A percentile compares a stretch with the other conserved stretches of the same genome.
These are phyloP conservation scores for Arctocebus calabarensis DNA, from an alignment of 2,797 vertebrate species.

Conservation along the genomic window DNA sequence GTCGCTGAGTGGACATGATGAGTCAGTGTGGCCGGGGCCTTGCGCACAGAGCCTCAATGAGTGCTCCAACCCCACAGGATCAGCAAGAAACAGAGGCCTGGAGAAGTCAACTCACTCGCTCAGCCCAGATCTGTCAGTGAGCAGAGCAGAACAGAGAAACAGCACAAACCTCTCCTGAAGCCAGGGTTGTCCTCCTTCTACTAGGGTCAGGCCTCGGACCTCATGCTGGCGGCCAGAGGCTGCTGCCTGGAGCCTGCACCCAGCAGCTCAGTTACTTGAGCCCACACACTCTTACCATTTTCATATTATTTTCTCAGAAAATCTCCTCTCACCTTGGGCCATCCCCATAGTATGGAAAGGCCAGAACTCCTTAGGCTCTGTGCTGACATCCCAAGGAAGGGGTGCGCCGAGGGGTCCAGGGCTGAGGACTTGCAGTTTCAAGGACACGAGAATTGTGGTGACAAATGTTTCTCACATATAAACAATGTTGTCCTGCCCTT, in stretches of 20 bases:
- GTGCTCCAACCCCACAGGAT: fast-evolving
- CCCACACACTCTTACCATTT: background rate
- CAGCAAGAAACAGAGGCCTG: background rate
- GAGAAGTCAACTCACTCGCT: background rate
- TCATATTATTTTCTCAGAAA: background rate
- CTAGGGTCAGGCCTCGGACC: background rate
- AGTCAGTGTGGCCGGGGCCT: background rate
- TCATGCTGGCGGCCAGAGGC: fast-evolving
- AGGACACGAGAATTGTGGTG: background rate
- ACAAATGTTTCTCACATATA: background rate
- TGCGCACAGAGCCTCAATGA: fast-evolving
- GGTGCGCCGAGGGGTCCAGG: fast-evolving
- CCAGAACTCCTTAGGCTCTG: fast-evolving
- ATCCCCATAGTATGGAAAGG: background rate
- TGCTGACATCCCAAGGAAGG: fast-evolving
- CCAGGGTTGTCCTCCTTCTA: too few relatives aligned
- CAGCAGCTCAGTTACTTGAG: background rate
- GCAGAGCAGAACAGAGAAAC: background rate
- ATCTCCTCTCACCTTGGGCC: fast-evolving
- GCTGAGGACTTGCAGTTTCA: background rate
- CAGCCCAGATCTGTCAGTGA: background rate
- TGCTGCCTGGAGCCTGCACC: background rate
- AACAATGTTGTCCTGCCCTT: too few relatives aligned
- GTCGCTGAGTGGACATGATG: fast-evolving
- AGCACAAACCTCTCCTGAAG: background rate